These are phyloP conservation scores for Drosophila albomicans DNA, from an alignment of 1,140 invertebrate genomes.

Conservation along the genomic window DNA sequence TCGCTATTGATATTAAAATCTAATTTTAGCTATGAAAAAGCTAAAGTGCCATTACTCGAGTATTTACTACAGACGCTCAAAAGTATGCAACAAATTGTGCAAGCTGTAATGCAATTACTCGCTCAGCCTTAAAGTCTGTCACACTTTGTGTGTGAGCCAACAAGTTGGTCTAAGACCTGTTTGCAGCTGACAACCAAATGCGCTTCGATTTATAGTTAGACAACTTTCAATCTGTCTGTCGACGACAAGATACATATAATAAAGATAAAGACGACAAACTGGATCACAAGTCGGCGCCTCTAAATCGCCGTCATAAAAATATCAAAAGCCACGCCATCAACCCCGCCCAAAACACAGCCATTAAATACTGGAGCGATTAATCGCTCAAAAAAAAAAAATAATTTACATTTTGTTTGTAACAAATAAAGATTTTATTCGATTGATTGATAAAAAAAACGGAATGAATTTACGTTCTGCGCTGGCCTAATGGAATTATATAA, in stretches of 20 bases:
- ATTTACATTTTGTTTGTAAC: conserved; percentile 53
- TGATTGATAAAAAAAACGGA: conserved; percentile 49
- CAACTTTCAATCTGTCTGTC: conserved; percentile 46
- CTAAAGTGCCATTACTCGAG: background rate
- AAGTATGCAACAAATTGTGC: conserved; percentile 39
- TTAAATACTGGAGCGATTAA: conserved; percentile 21
- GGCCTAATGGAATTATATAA: background rate
- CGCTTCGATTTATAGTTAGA: conserved; percentile 38
- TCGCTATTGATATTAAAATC: background rate
- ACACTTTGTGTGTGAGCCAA: background rate
- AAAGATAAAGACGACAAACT: conserved; percentile 56
- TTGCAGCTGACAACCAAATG: conserved; percentile 45
- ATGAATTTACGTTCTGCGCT: conserved; percentile 21
- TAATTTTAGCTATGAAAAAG: conserved; percentile 23
- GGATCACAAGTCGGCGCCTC: conserved; percentile 46
- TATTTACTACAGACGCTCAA: conserved; percentile 6
- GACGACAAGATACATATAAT: conserved; percentile 8
- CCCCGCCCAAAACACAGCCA: background rate
- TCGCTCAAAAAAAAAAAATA: conserved; percentile 3
- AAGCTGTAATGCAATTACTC: conserved; percentile 13
- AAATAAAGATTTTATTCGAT: conserved; percentile 65
- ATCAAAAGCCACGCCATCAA: conserved; percentile 36
- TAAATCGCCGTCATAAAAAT: conserved; percentile 60
- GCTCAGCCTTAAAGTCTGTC: conserved; percentile 28
- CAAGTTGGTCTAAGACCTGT: conserved; percentile 42